Conservation (phyloP, 2,797 vertebrate species). For the Enteromius thamalakanensis region DNA sequence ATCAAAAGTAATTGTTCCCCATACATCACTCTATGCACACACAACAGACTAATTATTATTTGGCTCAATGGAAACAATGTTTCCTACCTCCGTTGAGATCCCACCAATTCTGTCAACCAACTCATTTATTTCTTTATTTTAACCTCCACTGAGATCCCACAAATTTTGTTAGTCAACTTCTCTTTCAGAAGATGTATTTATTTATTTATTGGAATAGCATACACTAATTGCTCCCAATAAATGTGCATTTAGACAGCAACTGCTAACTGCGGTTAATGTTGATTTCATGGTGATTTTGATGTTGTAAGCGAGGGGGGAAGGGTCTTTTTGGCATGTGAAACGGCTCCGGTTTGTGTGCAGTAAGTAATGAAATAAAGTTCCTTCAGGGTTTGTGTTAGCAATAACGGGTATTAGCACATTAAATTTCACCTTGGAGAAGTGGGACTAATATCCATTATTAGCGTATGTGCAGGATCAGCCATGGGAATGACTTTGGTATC, state of each 20-base stretch:
- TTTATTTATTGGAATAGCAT: background rate
- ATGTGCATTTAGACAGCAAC: background rate
- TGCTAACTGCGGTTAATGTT: background rate
- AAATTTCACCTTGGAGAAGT: conserved; percentile 41
- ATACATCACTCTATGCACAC: conserved; percentile 22
- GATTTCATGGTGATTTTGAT: background rate
- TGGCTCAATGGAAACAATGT: conserved; percentile 3
- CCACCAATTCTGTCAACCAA: background rate
- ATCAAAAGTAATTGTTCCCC: conserved; percentile 47
- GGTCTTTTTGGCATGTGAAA: background rate
- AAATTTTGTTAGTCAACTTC: background rate
- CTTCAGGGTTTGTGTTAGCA: conserved; percentile 49
- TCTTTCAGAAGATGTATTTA: background rate
- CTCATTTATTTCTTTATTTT: background rate
- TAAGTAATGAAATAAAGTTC: conserved; percentile 34
- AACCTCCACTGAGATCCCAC: background rate
- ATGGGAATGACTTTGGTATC: conserved; percentile 54
- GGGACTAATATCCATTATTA: conserved; percentile 60
- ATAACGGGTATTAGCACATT: conserved; percentile 66
- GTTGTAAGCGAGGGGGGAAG: background rate
- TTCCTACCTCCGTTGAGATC: background rate
- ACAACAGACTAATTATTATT: conserved; percentile 42
- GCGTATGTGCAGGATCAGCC: conserved; percentile 61
- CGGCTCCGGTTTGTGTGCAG: background rate
- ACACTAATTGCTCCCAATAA: background rate